Percentiles rank a stretch among this genome's conserved stretches.
These are phyloP conservation scores for Scaptomyza tumidula DNA, from an alignment of 2,888 invertebrate genomes.

Conservation along the genomic window DNA sequence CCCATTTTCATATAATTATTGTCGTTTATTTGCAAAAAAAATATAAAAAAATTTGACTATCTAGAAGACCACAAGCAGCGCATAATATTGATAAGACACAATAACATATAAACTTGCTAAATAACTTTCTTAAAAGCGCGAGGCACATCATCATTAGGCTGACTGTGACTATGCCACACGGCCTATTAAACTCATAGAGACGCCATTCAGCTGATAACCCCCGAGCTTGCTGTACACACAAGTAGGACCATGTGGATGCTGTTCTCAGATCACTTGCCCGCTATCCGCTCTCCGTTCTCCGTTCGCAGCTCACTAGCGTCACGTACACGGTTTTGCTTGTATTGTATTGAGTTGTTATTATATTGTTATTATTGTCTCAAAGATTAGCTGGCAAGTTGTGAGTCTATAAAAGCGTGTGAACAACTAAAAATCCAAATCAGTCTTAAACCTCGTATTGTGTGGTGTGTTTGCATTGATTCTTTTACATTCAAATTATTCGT, in stretches of 20 bases:
- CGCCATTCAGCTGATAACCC: constrained; percentile 46
- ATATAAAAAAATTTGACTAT: constrained; percentile 8
- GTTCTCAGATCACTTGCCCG: constrained; percentile 32
- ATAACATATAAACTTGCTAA: not conserved
- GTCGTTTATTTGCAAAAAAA: constrained; percentile 23
- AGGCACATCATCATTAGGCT: constrained; percentile 1
- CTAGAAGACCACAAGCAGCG: constrained; percentile 49
- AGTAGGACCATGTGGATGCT: constrained; percentile 34
- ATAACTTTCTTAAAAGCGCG: not conserved
- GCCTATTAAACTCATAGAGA: constrained; percentile 24
- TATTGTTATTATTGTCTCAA: constrained; percentile 47
- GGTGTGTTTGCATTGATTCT: constrained; percentile 31
- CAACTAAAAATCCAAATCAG: constrained; percentile 59
- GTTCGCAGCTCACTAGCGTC: not conserved
- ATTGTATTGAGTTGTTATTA: constrained; percentile 45
- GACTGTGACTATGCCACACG: constrained; percentile 1
- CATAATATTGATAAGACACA: constrained; percentile 31
- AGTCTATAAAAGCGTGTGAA: constrained; percentile 78
- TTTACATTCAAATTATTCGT: constrained; percentile 4
- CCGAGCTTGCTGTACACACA: constrained; percentile 9
- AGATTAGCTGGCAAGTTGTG: constrained; percentile 48
- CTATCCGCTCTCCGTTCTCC: constrained; percentile 24
- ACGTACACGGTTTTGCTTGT: constrained; percentile 13
- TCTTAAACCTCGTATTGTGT: constrained; percentile 53
- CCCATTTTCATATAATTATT: constrained; percentile 21